Evolutionary conservation across 2,113 vertebrate species (phyloP).

Genomic region (Trichomycterus rosablanca): DNA sequence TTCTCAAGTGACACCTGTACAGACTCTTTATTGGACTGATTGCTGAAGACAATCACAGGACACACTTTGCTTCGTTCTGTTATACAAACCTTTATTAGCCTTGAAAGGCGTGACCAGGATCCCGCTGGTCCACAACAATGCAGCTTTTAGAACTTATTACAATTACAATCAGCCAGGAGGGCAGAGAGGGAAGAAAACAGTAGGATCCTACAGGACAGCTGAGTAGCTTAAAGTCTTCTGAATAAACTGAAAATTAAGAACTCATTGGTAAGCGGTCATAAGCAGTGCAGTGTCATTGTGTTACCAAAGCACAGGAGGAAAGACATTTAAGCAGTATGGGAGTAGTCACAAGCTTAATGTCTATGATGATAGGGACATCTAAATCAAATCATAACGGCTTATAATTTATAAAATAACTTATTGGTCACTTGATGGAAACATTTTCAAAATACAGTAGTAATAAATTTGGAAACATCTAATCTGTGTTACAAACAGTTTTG

Average conservation of each 20-base stretch:
- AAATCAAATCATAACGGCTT: too few species aligned
- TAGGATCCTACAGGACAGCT: not conserved
- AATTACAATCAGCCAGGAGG: conserved; percentile 27
- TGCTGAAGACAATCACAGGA: conserved; percentile 25
- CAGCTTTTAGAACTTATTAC: conserved; percentile 33
- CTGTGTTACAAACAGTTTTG: too few species aligned
- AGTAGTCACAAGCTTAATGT: conserved; percentile 1
- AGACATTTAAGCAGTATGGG: not conserved
- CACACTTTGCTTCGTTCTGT: conserved; percentile 31
- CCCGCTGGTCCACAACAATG: conserved; percentile 38
- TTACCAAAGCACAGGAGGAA: not conserved
- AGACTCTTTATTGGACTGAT: conserved; percentile 34
- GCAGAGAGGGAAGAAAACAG: conserved; percentile 10
- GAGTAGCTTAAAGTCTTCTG: not conserved
- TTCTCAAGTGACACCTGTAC: conserved; percentile 36
- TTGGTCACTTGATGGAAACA: too few species aligned
- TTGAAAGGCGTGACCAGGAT: conserved; percentile 42
- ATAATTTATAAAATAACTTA: too few species aligned
- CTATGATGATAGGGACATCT: too few species aligned
- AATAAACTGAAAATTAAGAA: not conserved
- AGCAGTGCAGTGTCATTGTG: conserved; percentile 1
- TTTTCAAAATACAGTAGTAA: too few species aligned
- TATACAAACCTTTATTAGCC: conserved; percentile 20
- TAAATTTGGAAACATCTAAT: too few species aligned
- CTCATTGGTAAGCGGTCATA: conserved; percentile 15